Conservation (phyloP, 2,797 vertebrate species). For the Echeneis naucrates region DNA sequence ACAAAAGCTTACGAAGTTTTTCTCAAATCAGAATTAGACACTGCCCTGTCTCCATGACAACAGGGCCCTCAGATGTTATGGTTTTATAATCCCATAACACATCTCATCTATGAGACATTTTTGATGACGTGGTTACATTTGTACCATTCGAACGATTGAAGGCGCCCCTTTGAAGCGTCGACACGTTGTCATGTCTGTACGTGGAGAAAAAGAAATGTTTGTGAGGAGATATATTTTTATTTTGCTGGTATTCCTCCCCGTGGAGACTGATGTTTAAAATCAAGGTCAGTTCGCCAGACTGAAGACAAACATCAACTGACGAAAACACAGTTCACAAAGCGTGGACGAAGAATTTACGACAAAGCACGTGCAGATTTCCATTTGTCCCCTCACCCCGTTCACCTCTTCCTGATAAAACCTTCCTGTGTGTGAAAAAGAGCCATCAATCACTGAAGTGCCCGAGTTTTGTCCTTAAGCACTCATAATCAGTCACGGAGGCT, state of each 20-base stretch:
- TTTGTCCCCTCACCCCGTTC: not conserved
- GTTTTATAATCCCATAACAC: no score
- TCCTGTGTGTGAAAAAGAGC: not conserved
- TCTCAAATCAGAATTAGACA: not conserved
- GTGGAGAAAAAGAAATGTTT: no score
- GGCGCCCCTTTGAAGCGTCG: no score
- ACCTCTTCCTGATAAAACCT: constrained; percentile 3
- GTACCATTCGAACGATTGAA: no score
- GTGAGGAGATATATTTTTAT: no score
- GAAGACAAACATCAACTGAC: not conserved
- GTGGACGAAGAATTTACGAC: not conserved
- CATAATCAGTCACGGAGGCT: no score
- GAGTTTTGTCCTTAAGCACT: not conserved
- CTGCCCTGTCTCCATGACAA: not conserved
- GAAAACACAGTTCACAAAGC: not conserved
- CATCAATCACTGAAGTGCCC: not conserved
- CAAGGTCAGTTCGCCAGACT: not conserved
- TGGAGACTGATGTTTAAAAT: no score
- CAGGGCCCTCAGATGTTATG: no score
- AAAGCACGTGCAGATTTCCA: not conserved
- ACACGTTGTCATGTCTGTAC: no score
- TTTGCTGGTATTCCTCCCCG: no score
- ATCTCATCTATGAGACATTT: no score
- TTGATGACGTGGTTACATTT: no score
- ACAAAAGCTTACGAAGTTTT: not conserved